Conservation (phyloP, 2,888 invertebrate genomes). For the Epirrhoe alternata region DNA sequence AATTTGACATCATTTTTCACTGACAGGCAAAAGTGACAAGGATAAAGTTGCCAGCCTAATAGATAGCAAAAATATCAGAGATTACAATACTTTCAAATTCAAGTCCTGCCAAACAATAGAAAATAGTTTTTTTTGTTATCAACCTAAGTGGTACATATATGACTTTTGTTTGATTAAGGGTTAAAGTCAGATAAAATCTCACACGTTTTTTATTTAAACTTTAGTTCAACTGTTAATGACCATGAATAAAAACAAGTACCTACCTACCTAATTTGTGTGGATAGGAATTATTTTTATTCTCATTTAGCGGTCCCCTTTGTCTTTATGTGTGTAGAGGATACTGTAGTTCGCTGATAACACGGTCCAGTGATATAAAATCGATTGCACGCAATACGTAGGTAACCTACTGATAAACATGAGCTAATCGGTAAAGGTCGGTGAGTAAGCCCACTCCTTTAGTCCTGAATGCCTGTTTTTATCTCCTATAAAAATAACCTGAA, state of each 20-base stretch:
- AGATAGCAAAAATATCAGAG: too few relatives aligned
- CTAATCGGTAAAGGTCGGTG: background rate
- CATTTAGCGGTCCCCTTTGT: background rate
- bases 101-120: too few relatives aligned
- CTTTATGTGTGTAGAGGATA: background rate
- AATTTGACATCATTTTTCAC: too few relatives aligned
- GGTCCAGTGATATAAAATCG: slow-evolving; percentile 54
- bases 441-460: background rate
- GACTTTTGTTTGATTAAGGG: too few relatives aligned
- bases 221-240: background rate
- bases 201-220: background rate
- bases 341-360: slow-evolving; percentile 47
- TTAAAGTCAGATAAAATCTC: background rate
- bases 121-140: too few relatives aligned
- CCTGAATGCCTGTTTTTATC: too few relatives aligned
- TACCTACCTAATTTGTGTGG: background rate
- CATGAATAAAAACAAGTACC: background rate
- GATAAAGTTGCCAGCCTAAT: too few relatives aligned
- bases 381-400: slow-evolving; percentile 37
- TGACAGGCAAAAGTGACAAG: too few relatives aligned
- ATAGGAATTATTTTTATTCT: background rate
- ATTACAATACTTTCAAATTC: too few relatives aligned
- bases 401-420: slow-evolving; percentile 20
- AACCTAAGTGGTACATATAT: too few relatives aligned
- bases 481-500: too few relatives aligned